phyloP scores from a whole-genome alignment of 2,888 invertebrate species.

The Drosophila testacea region DNA sequence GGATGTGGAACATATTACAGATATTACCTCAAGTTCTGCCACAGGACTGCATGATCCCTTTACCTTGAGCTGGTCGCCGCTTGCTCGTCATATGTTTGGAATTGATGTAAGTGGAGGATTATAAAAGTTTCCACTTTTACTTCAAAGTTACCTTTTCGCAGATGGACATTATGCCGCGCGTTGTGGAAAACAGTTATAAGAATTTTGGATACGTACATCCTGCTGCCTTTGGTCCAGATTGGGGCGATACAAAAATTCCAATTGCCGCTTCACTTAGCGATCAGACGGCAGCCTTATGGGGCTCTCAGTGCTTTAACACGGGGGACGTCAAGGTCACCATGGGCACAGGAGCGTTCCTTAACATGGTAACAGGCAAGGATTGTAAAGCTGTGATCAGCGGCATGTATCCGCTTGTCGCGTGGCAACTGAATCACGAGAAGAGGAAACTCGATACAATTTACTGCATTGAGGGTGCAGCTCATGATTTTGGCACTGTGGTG shows the following conservation, averaged over 20 bases:
- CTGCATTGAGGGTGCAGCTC: conserved; percentile 93
- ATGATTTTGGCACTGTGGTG: conserved; percentile 95
- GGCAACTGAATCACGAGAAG: conserved; percentile 86
- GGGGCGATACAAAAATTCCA: conserved; percentile 86
- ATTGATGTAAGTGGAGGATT: conserved; percentile 85
- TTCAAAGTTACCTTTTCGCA: conserved; percentile 84
- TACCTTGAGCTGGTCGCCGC: conserved; percentile 91
- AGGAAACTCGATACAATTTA: conserved; percentile 86
- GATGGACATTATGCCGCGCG: conserved; percentile 90
- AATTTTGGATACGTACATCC: conserved; percentile 90
- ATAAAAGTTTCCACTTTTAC: not conserved
- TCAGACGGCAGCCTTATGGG: conserved; percentile 95
- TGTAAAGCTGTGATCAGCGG: conserved; percentile 94
- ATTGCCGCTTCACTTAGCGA: conserved; percentile 87
- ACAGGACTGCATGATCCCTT: conserved; percentile 98
- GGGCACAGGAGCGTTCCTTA: conserved; percentile 96
- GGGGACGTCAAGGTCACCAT: conserved; percentile 95
- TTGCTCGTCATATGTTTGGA: conserved; percentile 89
- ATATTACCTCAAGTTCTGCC: conserved; percentile 95
- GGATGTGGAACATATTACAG: conserved; percentile 89
- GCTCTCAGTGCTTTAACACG: conserved; percentile 91
- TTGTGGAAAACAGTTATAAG: conserved; percentile 90
- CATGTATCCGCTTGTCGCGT: conserved; percentile 96
- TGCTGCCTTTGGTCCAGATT: conserved; percentile 89
- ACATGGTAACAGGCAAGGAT: conserved; percentile 91